These are phyloP conservation scores for Chlorops oryzae DNA, from an alignment of 1,140 invertebrate species.

Conservation along the genomic window DNA sequence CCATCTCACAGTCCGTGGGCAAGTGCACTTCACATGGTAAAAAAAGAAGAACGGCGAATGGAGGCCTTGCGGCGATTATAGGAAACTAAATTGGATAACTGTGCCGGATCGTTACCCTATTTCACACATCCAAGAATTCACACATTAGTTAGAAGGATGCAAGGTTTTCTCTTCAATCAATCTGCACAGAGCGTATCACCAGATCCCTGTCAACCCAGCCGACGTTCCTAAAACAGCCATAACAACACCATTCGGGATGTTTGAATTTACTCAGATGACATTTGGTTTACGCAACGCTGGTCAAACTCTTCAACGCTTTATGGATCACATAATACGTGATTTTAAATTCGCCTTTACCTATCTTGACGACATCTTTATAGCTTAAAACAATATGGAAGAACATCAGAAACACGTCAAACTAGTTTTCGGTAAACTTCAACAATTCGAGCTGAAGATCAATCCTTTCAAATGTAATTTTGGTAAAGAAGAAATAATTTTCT, in stretches of 20 bases:
- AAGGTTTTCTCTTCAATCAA: slow-evolving; percentile 4
- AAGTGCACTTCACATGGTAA: slow-evolving; percentile 46
- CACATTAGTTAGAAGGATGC: background rate
- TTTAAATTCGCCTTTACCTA: slow-evolving; percentile 34
- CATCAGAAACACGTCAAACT: slow-evolving; percentile 27
- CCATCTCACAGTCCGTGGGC: slow-evolving; percentile 47
- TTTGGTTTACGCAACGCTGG: slow-evolving; percentile 41
- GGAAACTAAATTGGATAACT: slow-evolving; percentile 41
- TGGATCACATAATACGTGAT: slow-evolving; percentile 47
- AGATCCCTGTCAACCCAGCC: slow-evolving; percentile 35
- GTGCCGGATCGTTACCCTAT: slow-evolving; percentile 3
- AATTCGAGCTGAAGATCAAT: slow-evolving; percentile 32
- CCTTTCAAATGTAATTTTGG: slow-evolving; percentile 29
- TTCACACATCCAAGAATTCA: slow-evolving; percentile 6
- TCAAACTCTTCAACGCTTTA: slow-evolving; percentile 51
- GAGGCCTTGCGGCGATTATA: slow-evolving; percentile 48
- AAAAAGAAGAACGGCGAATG: slow-evolving; percentile 36
- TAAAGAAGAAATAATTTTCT: slow-evolving; percentile 25
- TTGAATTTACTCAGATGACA: slow-evolving; percentile 42
- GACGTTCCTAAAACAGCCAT: slow-evolving; percentile 44
- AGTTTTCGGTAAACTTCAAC: slow-evolving; percentile 20
- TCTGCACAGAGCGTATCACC: slow-evolving; percentile 47
- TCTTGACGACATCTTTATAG: slow-evolving; percentile 53
- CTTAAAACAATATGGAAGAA: slow-evolving; percentile 26
- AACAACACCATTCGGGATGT: slow-evolving; percentile 43